Base-by-base conservation (phyloP, 2,797 vertebrate genomes). In the Hydrocynus forskahlii region DNA sequence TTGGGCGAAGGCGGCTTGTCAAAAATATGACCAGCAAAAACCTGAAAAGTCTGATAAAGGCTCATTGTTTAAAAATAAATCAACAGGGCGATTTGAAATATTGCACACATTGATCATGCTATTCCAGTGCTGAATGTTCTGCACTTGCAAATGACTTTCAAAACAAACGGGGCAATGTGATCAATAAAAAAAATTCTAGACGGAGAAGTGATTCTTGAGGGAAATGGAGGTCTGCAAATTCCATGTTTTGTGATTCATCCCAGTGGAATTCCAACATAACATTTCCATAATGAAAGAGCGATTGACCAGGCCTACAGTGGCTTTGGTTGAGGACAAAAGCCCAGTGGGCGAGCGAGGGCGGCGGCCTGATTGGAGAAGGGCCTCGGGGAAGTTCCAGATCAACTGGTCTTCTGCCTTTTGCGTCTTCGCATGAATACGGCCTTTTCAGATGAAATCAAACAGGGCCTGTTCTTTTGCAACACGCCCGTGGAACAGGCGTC, bases 381-480 rank as follows among this genome's bases (percentile, higher is more conserved):
- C 72, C 54, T 52, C n/a, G 19, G 63, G 70, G 74, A 81, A 78
- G 75, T 84, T 73, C 43, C 21, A 80, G 69, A 77, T 75, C 73
- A 76, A 79, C 62, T 72, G 60, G 85, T 76, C 7, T 40, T 81
- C 40, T 78, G 29, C 48, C 70, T 75, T 55, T 62, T 74, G 62
- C 40, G 55, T 66, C 38, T 52, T 25, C 69, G 54, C 43, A 54
- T 85, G 83, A 87, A 87, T 81, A 69, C 85, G 76, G 75, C 60
- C 79, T 81, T 82, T 81, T 88, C 52, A 59, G 68, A 86, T 68
- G 21, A 72, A 72, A 81, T 86, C 62, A 86, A 87, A 75, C 55
- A 66, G 63, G 23, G 76, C 59, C 84, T 82, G 81, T 86, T 81
- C 63, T 64, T 55, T 76, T 6, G 6, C 60, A 35, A 79, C 2